Evolutionary conservation across 2,888 invertebrate genomes (phyloP).

Genomic region (Melolontha melolontha): DNA sequence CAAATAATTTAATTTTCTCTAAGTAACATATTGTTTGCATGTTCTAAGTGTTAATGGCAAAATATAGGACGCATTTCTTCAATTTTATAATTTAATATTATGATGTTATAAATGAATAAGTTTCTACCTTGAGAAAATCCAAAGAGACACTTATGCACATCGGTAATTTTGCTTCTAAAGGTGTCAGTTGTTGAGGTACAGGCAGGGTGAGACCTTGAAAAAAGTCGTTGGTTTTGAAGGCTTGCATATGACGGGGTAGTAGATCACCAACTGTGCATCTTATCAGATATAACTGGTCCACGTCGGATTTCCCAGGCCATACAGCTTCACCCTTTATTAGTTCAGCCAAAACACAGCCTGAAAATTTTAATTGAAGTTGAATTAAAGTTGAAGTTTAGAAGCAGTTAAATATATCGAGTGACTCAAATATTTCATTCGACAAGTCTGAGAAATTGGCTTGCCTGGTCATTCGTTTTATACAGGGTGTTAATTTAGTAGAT

Average conservation of each 20-base stretch:
- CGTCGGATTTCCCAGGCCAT: slow-evolving; percentile 99
- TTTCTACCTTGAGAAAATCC: slow-evolving; percentile 85
- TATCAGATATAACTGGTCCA: slow-evolving; percentile 97
- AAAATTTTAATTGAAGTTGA: slow-evolving; percentile 2
- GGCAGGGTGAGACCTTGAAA: slow-evolving; percentile 93
- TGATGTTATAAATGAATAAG: too few relatives aligned
- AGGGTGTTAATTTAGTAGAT: too few relatives aligned
- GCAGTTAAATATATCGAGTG: too few relatives aligned
- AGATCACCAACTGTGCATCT: slow-evolving; percentile 94
- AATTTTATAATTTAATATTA: too few relatives aligned
- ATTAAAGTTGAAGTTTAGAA: too few relatives aligned
- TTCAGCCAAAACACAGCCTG: slow-evolving; percentile 90
- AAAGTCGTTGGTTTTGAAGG: slow-evolving; percentile 94
- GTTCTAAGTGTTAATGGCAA: too few relatives aligned
- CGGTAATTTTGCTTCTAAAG: slow-evolving; percentile 89
- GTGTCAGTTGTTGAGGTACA: slow-evolving; percentile 86
- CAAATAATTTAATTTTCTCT: too few relatives aligned
- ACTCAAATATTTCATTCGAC: too few relatives aligned
- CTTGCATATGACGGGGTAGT: slow-evolving; percentile 92
- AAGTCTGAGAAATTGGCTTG: too few relatives aligned
- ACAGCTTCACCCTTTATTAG: slow-evolving; percentile 90
- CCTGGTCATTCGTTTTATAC: too few relatives aligned
- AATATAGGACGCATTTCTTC: too few relatives aligned
- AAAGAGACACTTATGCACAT: slow-evolving; percentile 78
- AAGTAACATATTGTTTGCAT: too few relatives aligned